Evolutionary conservation across 1,140 invertebrate genomes (phyloP).

Genomic region (Riptortus pedestris): DNA sequence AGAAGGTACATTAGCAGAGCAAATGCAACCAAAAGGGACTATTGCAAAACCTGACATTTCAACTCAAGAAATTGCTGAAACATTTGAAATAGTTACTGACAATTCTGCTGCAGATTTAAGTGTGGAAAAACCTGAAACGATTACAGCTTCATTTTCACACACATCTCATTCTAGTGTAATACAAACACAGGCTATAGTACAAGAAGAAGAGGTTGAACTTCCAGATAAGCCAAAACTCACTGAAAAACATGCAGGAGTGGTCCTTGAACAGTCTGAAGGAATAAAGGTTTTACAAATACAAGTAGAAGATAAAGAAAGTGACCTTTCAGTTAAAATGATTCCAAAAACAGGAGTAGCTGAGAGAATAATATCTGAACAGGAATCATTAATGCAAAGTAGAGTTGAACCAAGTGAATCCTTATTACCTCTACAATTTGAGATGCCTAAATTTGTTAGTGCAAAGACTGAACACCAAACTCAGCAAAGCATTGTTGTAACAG

Average conservation of each 20-base stretch:
- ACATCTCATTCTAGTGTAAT: slow-evolving; percentile 42
- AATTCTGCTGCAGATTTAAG: slow-evolving; percentile 35
- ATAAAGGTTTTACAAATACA: slow-evolving; percentile 31
- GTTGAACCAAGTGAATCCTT: slow-evolving; percentile 27
- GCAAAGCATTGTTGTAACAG: slow-evolving; percentile 37
- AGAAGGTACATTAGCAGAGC: slow-evolving; percentile 34
- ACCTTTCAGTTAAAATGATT: slow-evolving; percentile 29
- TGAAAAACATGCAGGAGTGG: slow-evolving; percentile 34
- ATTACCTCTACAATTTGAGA: slow-evolving; percentile 28
- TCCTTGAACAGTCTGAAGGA: slow-evolving; percentile 33
- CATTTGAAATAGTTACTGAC: slow-evolving; percentile 38
- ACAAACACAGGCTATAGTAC: slow-evolving; percentile 39
- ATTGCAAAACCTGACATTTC: slow-evolving; percentile 29
- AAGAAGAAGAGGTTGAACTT: slow-evolving; percentile 43
- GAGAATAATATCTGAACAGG: slow-evolving; percentile 33
- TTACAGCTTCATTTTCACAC: slow-evolving; percentile 38
- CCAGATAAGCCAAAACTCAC: slow-evolving; percentile 32
- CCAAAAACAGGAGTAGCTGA: slow-evolving; percentile 35
- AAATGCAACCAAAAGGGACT: slow-evolving; percentile 29
- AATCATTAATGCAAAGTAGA: slow-evolving; percentile 37
- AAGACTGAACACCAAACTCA: slow-evolving; percentile 32
- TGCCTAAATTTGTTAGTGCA: slow-evolving; percentile 30
- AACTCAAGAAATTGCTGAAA: slow-evolving; percentile 37
- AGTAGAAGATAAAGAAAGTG: slow-evolving; percentile 37
- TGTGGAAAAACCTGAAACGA: slow-evolving; percentile 31